These are phyloP conservation scores for Spialia ferax DNA, from an alignment of 2,888 invertebrate genomes.

Conservation along the genomic window DNA sequence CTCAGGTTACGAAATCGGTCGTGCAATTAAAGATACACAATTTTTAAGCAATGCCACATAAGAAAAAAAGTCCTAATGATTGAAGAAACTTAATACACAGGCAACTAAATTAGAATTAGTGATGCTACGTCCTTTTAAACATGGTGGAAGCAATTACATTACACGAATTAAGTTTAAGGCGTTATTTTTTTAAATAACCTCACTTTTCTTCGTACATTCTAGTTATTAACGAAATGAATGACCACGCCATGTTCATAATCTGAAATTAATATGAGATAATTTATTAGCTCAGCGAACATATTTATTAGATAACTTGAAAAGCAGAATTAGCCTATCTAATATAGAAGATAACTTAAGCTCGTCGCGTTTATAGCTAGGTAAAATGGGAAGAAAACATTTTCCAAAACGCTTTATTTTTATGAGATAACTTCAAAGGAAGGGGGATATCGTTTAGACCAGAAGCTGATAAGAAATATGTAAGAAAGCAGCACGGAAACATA, in stretches of 20 bases:
- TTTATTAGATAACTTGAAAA: slow-evolving; percentile 2
- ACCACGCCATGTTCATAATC: slow-evolving; percentile 48
- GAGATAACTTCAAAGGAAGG: not conserved
- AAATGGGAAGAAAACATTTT: not conserved
- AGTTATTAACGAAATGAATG: slow-evolving; percentile 47
- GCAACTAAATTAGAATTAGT: not conserved
- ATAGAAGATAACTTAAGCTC: not conserved
- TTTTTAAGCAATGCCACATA: not conserved
- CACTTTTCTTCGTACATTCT: slow-evolving; percentile 39
- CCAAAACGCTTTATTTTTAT: not conserved
- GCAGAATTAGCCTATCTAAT: not conserved
- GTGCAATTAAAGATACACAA: not conserved
- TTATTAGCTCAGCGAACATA: not conserved
- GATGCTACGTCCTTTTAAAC: not conserved
- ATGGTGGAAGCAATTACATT: not conserved
- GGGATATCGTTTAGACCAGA: not conserved
- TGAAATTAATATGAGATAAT: slow-evolving; percentile 39
- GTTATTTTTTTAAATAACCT: not conserved
- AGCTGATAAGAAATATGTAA: not conserved
- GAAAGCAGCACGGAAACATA: not conserved
- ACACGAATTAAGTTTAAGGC: not conserved
- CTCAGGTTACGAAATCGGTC: not conserved
- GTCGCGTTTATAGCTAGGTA: not conserved
- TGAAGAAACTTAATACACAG: not conserved
- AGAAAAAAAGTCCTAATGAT: not conserved